Conservation (phyloP, 2,888 invertebrate species). For the Rhimphoctona megacephalus region DNA sequence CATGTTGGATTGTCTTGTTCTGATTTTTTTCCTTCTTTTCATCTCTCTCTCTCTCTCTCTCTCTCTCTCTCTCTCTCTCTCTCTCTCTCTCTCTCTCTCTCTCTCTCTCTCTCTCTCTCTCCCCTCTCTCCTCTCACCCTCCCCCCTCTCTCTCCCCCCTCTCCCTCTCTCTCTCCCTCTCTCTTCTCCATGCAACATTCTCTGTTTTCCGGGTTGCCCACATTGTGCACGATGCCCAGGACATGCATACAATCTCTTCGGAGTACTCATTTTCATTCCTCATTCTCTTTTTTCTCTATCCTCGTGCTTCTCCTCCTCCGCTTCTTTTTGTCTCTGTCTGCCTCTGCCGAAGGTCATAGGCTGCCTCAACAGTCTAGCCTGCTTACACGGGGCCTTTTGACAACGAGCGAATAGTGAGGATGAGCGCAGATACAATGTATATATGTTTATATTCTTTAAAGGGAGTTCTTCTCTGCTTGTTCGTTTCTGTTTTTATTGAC, state of each 20-base stretch:
- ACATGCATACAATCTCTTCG: slow-evolving; percentile 33
- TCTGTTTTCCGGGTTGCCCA: slow-evolving; percentile 8
- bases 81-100: slow-evolving; percentile 4
- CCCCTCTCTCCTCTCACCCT: no score
- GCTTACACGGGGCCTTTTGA: not conserved
- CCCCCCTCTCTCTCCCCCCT: no score
- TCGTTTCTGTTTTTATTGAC: not conserved
- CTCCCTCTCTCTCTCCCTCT: not conserved
- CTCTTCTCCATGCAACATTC: slow-evolving; percentile 1
- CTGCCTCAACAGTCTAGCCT: slow-evolving; percentile 17
- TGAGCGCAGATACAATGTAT: not conserved
- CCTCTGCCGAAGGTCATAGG: slow-evolving; percentile 50
- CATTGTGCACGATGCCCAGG: slow-evolving; percentile 14
- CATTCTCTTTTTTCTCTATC: not conserved
- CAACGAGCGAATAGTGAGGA: not conserved
- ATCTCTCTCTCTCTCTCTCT: not conserved
- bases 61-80: not conserved
- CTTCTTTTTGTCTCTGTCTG: slow-evolving; percentile 34
- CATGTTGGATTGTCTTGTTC: slow-evolving; percentile 24
- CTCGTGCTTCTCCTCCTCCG: not conserved
- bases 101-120: not conserved
- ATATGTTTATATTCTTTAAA: not conserved
- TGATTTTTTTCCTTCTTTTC: not conserved
- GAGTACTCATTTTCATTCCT: slow-evolving; percentile 10
- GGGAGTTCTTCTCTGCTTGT: not conserved